These are phyloP conservation scores for Corydoras sp. DNA, from an alignment of 2,113 vertebrate genomes.

Conservation along the genomic window DNA sequence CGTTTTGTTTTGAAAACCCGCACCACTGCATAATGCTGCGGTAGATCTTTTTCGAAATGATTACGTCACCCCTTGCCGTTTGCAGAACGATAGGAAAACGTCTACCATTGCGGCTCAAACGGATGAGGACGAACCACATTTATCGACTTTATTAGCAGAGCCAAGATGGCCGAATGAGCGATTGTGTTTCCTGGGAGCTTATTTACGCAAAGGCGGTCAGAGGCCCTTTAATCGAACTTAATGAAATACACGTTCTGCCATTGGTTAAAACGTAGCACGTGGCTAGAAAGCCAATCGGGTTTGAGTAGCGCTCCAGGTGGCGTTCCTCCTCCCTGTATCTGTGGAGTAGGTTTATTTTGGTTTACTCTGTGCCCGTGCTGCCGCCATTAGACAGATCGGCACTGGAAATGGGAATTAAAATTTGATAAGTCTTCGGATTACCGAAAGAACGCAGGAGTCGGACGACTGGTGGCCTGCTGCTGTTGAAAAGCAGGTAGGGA, in stretches of 20 bases:
- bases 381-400: slow-evolving; percentile 63
- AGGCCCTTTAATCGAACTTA: slow-evolving; percentile 59
- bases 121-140: neutral
- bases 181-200: slow-evolving; percentile 29
- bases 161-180: neutral
- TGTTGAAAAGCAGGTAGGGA: slow-evolving; percentile 48
- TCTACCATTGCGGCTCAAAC: neutral
- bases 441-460: slow-evolving; percentile 40
- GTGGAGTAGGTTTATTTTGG: slow-evolving; percentile 51
- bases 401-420: slow-evolving; percentile 51
- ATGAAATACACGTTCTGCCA: slow-evolving; percentile 53
- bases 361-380: slow-evolving; percentile 53
- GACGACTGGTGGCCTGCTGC: slow-evolving; percentile 30
- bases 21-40: slow-evolving; percentile 48
- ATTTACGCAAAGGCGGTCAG: slow-evolving; percentile 37
- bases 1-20: slow-evolving; percentile 10
- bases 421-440: slow-evolving; percentile 47
- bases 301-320: slow-evolving; percentile 62
- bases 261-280: slow-evolving; percentile 54
- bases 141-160: slow-evolving; percentile 2
- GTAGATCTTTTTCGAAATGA: slow-evolving; percentile 51
- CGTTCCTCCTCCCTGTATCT: slow-evolving; percentile 57
- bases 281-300: slow-evolving; percentile 56
- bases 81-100: neutral
- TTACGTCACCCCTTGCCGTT: slow-evolving; percentile 62